Percentiles rank a stretch among this genome's conserved stretches.
These are phyloP conservation scores for Cosmopolites sordidus DNA, from an alignment of 2,888 invertebrate genomes.

Conservation along the genomic window DNA sequence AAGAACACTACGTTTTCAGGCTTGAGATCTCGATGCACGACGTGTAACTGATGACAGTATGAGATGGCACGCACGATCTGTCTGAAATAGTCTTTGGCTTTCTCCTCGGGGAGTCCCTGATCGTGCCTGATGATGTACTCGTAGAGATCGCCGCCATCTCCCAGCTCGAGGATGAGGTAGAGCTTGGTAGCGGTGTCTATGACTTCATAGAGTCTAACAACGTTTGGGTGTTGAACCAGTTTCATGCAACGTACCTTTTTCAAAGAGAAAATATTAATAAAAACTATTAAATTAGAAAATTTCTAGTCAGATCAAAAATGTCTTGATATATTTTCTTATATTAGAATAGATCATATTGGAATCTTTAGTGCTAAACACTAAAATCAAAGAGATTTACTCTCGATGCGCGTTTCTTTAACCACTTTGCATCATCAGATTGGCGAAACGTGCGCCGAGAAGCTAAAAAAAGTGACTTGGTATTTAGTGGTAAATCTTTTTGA, in stretches of 20 bases:
- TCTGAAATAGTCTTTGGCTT: slow-evolving; percentile 84
- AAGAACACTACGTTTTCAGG: slow-evolving; percentile 99
- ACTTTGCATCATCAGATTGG: too few species aligned
- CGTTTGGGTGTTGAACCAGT: slow-evolving; percentile 98
- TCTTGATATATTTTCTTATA: too few species aligned
- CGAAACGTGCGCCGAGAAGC: too few species aligned
- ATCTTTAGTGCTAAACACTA: too few species aligned
- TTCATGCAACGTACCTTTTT: slow-evolving; percentile 98
- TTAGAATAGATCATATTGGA: too few species aligned
- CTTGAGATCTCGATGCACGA: slow-evolving; percentile 89
- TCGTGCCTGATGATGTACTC: slow-evolving; percentile 98
- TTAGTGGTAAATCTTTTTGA: too few species aligned
- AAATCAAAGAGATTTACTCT: too few species aligned
- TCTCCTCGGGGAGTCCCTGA: slow-evolving; percentile 75
- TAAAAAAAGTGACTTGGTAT: too few species aligned
- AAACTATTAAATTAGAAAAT: too few species aligned
- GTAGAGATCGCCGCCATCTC: slow-evolving; percentile 97
- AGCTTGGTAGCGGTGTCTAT: slow-evolving; percentile 98
- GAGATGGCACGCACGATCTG: slow-evolving; percentile 97
- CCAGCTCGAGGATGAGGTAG: slow-evolving; percentile 93
- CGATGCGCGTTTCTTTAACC: too few species aligned
- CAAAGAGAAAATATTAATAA: too few species aligned
- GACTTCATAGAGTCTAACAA: slow-evolving; percentile 96
- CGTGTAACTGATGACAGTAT: slow-evolving; percentile 91
- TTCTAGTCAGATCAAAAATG: too few species aligned